Conservation (phyloP, 1,140 invertebrate genomes). For the Trichogramma pretiosum region DNA sequence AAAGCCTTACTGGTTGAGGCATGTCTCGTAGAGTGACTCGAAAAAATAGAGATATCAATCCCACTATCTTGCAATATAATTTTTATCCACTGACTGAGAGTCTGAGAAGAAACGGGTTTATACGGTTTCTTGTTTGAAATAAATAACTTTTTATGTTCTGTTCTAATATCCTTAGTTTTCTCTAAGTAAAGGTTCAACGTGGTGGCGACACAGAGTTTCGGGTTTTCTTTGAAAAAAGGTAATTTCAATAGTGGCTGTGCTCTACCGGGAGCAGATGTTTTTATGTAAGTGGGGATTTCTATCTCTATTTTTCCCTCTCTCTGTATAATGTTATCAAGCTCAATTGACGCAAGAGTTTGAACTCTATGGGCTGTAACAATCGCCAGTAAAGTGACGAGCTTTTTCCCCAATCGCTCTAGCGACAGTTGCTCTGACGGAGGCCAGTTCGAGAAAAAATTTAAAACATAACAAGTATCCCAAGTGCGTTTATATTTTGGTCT, state of each 20-base stretch:
- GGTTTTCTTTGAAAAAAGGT: conserved; percentile 6
- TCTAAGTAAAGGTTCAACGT: conserved; percentile 14
- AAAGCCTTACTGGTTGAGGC: conserved; percentile 17
- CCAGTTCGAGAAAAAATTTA: conserved; percentile 13
- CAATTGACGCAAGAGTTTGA: too few relatives aligned
- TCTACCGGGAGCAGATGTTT: conserved; percentile 16
- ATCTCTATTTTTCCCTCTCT: conserved; percentile 14
- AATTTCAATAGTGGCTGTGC: conserved; percentile 11
- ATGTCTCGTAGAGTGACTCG: conserved; percentile 17
- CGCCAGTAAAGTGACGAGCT: conserved; percentile 22
- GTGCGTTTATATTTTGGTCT: conserved; percentile 24
- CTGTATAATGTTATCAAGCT: too few relatives aligned
- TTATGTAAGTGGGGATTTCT: conserved; percentile 15
- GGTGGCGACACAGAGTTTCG: conserved; percentile 10
- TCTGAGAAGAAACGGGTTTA: conserved; percentile 22
- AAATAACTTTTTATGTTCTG: conserved; percentile 11
- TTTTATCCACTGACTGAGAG: conserved; percentile 26
- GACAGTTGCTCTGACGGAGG: too few relatives aligned
- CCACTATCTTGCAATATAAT: conserved; percentile 6
- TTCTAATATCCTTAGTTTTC: conserved; percentile 9
- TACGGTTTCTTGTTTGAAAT: conserved; percentile 19
- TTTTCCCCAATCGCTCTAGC: conserved; percentile 16
- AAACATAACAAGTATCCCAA: conserved; percentile 22
- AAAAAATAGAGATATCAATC: too few relatives aligned
- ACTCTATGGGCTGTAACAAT: too few relatives aligned